phyloP scores from a whole-genome alignment of 2,113 vertebrate genomes.

The Psilopsiagon aymara region DNA sequence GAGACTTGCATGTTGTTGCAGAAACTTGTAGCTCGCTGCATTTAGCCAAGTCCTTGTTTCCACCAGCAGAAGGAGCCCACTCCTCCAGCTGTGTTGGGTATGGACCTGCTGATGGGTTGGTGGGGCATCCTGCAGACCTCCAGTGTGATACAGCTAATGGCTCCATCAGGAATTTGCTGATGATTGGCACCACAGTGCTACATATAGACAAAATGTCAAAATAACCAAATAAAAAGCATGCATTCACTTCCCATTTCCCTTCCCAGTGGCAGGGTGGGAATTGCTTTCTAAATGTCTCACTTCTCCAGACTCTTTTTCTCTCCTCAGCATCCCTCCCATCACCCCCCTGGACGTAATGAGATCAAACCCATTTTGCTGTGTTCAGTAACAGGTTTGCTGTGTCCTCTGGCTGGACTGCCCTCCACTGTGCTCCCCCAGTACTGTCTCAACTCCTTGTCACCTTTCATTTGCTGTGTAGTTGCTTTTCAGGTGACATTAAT shows the following conservation, averaged over 20 bases:
- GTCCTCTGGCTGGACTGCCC: background rate
- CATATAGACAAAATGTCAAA: fast-evolving
- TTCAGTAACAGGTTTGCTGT: fast-evolving
- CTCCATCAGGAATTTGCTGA: background rate
- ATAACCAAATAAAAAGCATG: background rate
- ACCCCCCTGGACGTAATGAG: fast-evolving
- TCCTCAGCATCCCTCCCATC: background rate
- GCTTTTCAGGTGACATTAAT: background rate
- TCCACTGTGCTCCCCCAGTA: background rate
- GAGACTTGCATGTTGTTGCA: constrained; percentile 73
- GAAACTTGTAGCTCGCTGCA: constrained; percentile 68
- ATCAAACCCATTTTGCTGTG: background rate
- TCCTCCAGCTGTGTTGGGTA: background rate
- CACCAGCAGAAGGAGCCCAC: constrained; percentile 64
- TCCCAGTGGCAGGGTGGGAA: background rate
- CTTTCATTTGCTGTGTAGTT: background rate
- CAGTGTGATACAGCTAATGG: constrained; percentile 5
- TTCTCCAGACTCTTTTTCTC: background rate
- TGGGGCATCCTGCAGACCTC: background rate
- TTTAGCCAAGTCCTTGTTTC: constrained; percentile 71
- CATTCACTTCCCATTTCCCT: fast-evolving
- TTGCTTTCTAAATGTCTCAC: background rate
- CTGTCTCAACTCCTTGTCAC: constrained; percentile 10
- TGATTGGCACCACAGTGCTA: background rate
- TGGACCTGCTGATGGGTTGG: background rate